Evolutionary conservation across 2,888 invertebrate species (phyloP).

Genomic region (Endotricha flammealis): DNA sequence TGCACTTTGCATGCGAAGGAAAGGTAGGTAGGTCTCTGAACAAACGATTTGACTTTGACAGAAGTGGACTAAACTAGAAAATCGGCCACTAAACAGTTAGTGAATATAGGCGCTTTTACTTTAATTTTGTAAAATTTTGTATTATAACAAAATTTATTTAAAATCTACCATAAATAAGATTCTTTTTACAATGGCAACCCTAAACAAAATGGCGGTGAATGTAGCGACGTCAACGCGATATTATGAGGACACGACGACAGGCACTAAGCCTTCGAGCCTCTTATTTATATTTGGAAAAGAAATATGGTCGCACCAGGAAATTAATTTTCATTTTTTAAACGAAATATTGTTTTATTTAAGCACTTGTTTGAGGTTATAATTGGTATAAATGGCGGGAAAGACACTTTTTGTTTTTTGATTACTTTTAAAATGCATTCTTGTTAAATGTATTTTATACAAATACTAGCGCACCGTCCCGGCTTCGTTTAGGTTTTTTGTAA

Average conservation of each 20-base stretch:
- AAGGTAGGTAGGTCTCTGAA: too few relatives aligned
- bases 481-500: too few relatives aligned
- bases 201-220: conserved; percentile 12
- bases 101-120: too few relatives aligned
- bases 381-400: conserved; percentile 2
- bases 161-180: not conserved
- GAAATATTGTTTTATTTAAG: conserved; percentile 13
- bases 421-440: too few relatives aligned
- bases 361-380: conserved; percentile 11
- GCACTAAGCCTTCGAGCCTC: conserved; percentile 60
- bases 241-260: conserved; percentile 66
- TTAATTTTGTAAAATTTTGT: not conserved
- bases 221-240: conserved; percentile 53
- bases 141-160: not conserved
- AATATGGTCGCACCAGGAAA: conserved; percentile 13
- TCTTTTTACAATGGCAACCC: conserved; percentile 1
- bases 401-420: not conserved
- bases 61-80: too few relatives aligned
- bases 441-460: too few relatives aligned
- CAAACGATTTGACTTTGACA: too few relatives aligned
- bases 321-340: conserved; percentile 17
- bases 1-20: too few relatives aligned
- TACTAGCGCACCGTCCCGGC: too few relatives aligned
- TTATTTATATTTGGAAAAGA: conserved; percentile 37
- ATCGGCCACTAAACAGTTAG: too few relatives aligned